These are phyloP conservation scores for Dendrophyllia cribrosa DNA, from an alignment of 64 coral and sea anemone genomes.

Conservation along the genomic window DNA sequence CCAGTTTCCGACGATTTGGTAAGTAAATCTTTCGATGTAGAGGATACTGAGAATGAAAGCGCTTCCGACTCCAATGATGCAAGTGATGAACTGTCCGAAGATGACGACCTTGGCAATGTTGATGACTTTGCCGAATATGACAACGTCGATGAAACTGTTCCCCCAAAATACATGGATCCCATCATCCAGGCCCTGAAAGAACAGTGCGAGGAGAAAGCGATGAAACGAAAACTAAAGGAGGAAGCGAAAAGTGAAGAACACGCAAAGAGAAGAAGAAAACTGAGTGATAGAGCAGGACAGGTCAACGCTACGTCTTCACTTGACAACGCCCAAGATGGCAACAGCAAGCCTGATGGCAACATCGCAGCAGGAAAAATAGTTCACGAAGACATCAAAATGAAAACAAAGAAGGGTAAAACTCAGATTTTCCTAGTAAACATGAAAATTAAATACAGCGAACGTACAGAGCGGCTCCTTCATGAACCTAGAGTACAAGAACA, in stretches of 20 bases:
- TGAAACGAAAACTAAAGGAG: background rate
- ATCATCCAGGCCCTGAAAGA: constrained; percentile 42
- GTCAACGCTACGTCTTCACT: background rate
- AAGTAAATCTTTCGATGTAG: background rate
- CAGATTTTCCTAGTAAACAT: constrained; percentile 29
- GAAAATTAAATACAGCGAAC: background rate
- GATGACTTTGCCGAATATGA: background rate
- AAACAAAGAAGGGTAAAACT: background rate
- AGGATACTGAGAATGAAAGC: background rate
- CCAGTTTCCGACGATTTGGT: background rate
- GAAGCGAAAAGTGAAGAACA: background rate
- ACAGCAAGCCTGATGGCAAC: background rate
- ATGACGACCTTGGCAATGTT: background rate
- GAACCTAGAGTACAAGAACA: background rate
- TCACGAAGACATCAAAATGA: constrained; percentile 53
- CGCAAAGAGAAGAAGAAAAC: background rate
- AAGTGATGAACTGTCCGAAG: background rate
- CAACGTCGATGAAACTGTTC: constrained; percentile 4
- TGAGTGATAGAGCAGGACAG: background rate
- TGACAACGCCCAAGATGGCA: background rate
- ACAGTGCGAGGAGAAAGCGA: background rate
- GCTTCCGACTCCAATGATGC: constrained; percentile 2
- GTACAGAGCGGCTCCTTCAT: background rate
- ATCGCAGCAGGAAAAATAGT: background rate
- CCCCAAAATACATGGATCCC: constrained; percentile 41